These are phyloP conservation scores for Apotomis capreana DNA, from an alignment of 2,888 invertebrate species.

Conservation along the genomic window DNA sequence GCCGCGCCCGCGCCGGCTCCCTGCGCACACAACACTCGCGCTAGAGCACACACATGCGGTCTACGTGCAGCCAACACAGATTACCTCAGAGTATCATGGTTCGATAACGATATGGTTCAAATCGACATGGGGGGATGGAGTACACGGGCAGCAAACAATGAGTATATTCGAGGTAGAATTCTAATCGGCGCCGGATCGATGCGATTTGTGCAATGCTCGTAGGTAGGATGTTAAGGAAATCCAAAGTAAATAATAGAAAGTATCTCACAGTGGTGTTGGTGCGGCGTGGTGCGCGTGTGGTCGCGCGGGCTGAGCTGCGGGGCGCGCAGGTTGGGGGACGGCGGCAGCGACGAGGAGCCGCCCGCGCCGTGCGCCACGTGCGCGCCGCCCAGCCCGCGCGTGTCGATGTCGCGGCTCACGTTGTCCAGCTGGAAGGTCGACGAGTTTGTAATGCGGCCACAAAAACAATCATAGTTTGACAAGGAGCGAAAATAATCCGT, in stretches of 20 bases:
- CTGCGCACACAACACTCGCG: slow-evolving; percentile 46
- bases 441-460: too few species aligned
- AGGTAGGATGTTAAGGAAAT: too few species aligned
- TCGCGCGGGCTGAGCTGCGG: slow-evolving; percentile 62
- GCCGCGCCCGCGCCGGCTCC: slow-evolving; percentile 61
- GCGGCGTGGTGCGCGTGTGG: slow-evolving; percentile 62
- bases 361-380: slow-evolving; percentile 46
- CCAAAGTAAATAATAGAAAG: neutral
- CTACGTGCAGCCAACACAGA: too few species aligned
- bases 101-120: too few species aligned
- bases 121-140: too few species aligned
- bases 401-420: slow-evolving; percentile 52
- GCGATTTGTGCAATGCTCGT: too few species aligned
- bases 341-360: slow-evolving; percentile 82
- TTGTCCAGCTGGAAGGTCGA: slow-evolving; percentile 62
- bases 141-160: too few species aligned
- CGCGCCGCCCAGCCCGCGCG: slow-evolving; percentile 43
- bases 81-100: too few species aligned
- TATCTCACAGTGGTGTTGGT: slow-evolving; percentile 48
- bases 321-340: slow-evolving; percentile 83
- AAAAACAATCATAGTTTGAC: too few species aligned
- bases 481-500: too few species aligned
- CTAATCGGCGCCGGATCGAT: too few species aligned
- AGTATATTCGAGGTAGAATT: too few species aligned
- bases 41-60: slow-evolving; percentile 33